Base-by-base conservation (phyloP, 2,113 vertebrate genomes). In the Malaclemys terrapin region DNA sequence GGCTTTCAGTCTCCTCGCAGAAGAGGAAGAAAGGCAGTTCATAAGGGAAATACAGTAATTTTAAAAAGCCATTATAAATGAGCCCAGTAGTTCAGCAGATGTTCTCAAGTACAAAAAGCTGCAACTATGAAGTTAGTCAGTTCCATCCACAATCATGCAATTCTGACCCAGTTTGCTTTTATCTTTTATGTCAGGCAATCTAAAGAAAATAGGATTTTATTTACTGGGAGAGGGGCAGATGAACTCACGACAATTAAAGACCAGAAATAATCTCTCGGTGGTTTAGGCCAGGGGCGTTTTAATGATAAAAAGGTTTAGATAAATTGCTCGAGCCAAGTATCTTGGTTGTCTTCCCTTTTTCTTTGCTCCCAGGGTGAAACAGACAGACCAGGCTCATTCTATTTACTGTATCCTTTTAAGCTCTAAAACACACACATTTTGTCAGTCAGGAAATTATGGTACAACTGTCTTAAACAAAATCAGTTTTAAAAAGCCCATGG, bases 111-210 rank as follows among this genome's bases (percentile, higher is more conserved):
- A 90, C 62, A 24, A 87, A 93, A 94, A 93, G 91, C 82, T 91
- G 85, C 50, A 87, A 97, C 91, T 38, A 13, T 84, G 95, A 59
- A 89, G 89, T 96, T 88, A 94, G 89, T 93, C 88, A 94, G 95
- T 89, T 96, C 95, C 93, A 96, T 75, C 69, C 80, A 2, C 88
- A 92, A 91, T 85, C 65, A 56, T 86, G 78, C 38, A 79, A 96
- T 79, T 53, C 92, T 91, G 87, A 94, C 87, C 94, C 2, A 4
- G 90, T 49, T 84, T 52, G 20, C 89, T 91, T 97, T 97, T 95
- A 97, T 96, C 93, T 98, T 98, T 97, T 94, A 96, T 93, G 88
- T 96, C 94, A 97, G 90, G 92, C 97, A 98, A 96, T 96, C 94
- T 97, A 97, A 98, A 96, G 86, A 96, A 95, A 91, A 96, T 86